Evolutionary conservation across 2,113 vertebrate species (phyloP), one percentile per base, ranked within the genome.

Genomic region (Tringa solitaria): DNA sequence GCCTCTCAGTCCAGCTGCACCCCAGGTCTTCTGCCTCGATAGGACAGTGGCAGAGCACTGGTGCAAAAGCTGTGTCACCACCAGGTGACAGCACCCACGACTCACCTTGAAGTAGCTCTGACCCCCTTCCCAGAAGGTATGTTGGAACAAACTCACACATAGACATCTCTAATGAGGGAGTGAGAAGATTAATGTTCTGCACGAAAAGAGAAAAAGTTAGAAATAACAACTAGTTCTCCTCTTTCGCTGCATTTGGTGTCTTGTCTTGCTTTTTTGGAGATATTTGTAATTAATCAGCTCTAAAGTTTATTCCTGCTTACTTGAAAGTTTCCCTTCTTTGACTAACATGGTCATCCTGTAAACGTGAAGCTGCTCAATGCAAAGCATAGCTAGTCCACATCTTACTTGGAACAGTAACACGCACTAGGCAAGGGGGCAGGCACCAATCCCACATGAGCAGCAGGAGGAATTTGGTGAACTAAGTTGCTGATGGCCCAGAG

Each of bases 1-100:
- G 24, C 26, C 17, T 24, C 65, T 21, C 32, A 26, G 26, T 6
- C 51, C 84, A 37, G 39, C 51, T 28, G 48, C 4, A 5, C 19
- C 59, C 45, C 27, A 22, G 11, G 28, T 14, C 10, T 77, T 43
- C 46, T 45, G 77, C 45, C 10, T 10, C 4, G 4, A 13, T 3
- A 24, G 15, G n/a, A 13, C 11, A 51, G 69, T 35, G 8, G 4
- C 68, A 28, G 41, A 27, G 19, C 0, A 0, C 14, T 35, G 73
- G 21, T 35, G 82, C 1, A 0, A 43, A 33, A 56, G 26, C 23
- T 16, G 60, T 32, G 59, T 6, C 89, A 45, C 57, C 1, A 1
- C 6, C 4, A 33, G 4, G 46, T 32, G 39, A 45, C 59, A 35
- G 23, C 35, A n/a, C 2, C 1, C 21, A 0, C 14, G 3, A 4